Evolutionary conservation across 1,140 invertebrate genomes (phyloP).

Genomic region (Ostrea edulis): DNA sequence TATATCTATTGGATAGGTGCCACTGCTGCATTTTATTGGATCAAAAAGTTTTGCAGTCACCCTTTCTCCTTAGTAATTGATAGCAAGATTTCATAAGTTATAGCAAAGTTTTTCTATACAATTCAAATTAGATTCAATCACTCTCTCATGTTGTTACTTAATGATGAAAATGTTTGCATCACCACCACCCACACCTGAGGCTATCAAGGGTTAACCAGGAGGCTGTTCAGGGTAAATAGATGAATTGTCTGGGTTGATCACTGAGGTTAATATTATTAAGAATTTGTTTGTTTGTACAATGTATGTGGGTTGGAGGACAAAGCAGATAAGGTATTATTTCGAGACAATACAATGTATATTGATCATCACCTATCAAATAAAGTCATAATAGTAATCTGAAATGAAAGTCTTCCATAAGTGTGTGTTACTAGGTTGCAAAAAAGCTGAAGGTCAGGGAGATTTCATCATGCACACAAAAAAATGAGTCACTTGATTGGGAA

Average conservation of each 20-base stretch:
- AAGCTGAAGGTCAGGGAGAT: background rate
- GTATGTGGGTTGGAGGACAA: conserved; percentile 14
- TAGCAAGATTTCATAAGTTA: background rate
- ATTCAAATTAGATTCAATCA: background rate
- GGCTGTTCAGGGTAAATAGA: background rate
- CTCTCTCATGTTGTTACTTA: background rate
- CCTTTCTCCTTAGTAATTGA: conserved; percentile 1
- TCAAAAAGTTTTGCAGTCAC: conserved; percentile 7
- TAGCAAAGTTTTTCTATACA: background rate
- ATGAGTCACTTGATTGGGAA: conserved; percentile 12
- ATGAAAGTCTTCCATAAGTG: background rate
- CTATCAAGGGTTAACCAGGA: background rate
- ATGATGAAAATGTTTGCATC: conserved; percentile 21
- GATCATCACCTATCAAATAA: conserved; percentile 7
- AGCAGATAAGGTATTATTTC: background rate
- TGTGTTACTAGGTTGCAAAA: conserved; percentile 1
- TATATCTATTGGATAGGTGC: background rate
- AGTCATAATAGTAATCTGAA: background rate
- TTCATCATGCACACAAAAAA: conserved; percentile 5
- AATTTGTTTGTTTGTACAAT: background rate
- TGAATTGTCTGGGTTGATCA: background rate
- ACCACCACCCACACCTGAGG: conserved; percentile 19
- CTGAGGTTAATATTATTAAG: background rate
- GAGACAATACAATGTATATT: background rate
- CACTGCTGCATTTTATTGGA: background rate